Conservation (phyloP, 2,888 invertebrate species). For the Caenorhabditis sp. region DNA sequence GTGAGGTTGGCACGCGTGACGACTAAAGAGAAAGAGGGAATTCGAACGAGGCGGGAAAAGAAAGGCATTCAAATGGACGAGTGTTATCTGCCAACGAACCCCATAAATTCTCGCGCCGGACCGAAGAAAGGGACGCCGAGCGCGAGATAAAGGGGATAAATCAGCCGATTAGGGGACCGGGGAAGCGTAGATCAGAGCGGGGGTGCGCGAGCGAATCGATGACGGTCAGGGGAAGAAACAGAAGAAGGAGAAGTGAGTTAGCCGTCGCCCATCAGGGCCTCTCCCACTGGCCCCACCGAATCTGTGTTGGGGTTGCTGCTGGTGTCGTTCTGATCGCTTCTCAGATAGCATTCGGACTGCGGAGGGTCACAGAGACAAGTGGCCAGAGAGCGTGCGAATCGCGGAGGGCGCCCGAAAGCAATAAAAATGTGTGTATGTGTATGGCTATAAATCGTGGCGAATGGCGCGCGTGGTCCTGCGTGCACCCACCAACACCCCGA, state of each 20-base stretch:
- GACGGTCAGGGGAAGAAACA: constrained; percentile 1
- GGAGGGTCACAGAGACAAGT: constrained; percentile 36
- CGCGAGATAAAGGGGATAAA: constrained; percentile 36
- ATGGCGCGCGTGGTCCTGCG: constrained; percentile 48
- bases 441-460: constrained; percentile 60
- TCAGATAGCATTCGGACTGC: constrained; percentile 43
- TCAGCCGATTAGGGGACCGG: constrained; percentile 19
- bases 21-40: constrained; percentile 1
- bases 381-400: constrained; percentile 31
- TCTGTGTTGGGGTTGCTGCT: constrained; percentile 8
- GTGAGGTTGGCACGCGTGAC: constrained; percentile 6
- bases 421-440: constrained; percentile 57
- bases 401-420: constrained; percentile 51
- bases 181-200: neutral
- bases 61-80: no score
- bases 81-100: constrained; percentile 29
- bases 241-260: constrained; percentile 7
- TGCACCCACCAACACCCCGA: constrained; percentile 36
- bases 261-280: neutral
- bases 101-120: constrained; percentile 45
- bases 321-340: constrained; percentile 50
- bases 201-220: constrained; percentile 8
- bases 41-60: neutral
- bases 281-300: neutral
- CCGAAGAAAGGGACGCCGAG: constrained; percentile 21